Percentiles rank a stretch among this genome's conserved stretches.
Evolutionary conservation across 2,113 vertebrate species (phyloP).

Genomic region (Clarias magur): DNA sequence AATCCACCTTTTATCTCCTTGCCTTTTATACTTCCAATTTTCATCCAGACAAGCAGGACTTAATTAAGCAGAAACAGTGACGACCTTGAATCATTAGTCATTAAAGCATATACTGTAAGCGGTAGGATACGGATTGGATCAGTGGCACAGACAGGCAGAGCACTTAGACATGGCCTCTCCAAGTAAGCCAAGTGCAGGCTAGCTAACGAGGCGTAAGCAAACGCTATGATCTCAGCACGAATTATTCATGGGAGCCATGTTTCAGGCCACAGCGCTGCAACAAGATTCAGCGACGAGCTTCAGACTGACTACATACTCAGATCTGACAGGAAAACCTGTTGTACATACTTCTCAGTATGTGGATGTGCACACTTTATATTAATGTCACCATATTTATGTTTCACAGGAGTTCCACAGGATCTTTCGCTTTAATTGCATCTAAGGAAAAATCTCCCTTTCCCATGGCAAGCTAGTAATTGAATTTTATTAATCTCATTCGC

Average conservation of each 20-base stretch:
- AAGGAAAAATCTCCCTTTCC: conserved; percentile 11
- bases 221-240: conserved; percentile 71
- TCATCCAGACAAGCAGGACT: conserved; percentile 27
- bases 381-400: neutral
- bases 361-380: neutral
- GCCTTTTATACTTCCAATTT: conserved; percentile 12
- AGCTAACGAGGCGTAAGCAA: conserved; percentile 73
- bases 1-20: neutral
- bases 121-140: conserved; percentile 33
- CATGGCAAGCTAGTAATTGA: conserved; percentile 3
- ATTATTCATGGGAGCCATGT: conserved; percentile 73
- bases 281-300: conserved; percentile 37
- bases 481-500: conserved; percentile 13
- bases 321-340: conserved; percentile 17
- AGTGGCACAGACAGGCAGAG: conserved; percentile 56
- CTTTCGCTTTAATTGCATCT: conserved; percentile 17
- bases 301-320: neutral
- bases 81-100: conserved; percentile 21
- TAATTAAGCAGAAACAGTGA: conserved; percentile 38
- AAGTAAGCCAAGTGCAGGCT: conserved; percentile 65
- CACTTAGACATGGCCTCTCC: conserved; percentile 58
- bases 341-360: conserved; percentile 33
- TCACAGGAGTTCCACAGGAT: conserved; percentile 5
- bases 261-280: conserved; percentile 61
- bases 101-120: neutral